Conservation (phyloP, 1,140 invertebrate species). For the Elysia chlorotica region DNA sequence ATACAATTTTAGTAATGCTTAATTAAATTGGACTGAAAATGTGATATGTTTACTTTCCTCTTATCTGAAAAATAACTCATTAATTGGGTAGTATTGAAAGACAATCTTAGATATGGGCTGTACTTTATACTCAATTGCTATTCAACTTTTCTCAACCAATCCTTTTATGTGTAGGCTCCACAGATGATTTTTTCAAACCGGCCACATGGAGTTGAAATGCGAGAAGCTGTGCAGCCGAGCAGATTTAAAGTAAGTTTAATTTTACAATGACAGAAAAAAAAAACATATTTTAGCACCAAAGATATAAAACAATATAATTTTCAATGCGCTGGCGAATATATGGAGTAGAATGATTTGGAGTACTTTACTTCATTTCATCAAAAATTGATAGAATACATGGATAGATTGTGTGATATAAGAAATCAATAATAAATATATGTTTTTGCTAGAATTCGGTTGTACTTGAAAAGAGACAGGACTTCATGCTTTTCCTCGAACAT, state of each 20-base stretch:
- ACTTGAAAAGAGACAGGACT: neutral
- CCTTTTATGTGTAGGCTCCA: constrained; percentile 5
- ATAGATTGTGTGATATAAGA: too few species aligned
- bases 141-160: neutral
- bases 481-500: neutral
- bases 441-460: neutral
- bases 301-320: neutral
- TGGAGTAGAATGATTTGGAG: neutral
- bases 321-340: neutral
- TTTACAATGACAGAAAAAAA: neutral
- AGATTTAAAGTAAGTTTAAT: constrained; percentile 9
- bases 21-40: neutral
- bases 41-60: neutral
- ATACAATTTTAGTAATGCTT: neutral
- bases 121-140: neutral
- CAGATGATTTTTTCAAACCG: constrained; percentile 1
- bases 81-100: neutral
- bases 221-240: constrained; percentile 2
- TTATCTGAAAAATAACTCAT: neutral
- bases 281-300: neutral
- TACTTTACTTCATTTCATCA: neutral
- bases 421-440: too few species aligned
- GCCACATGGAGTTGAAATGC: constrained; percentile 11
- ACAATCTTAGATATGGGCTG: neutral
- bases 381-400: too few species aligned